phyloP scores from a whole-genome alignment of 2,888 invertebrate species.

The Zeuzera pyrina region DNA sequence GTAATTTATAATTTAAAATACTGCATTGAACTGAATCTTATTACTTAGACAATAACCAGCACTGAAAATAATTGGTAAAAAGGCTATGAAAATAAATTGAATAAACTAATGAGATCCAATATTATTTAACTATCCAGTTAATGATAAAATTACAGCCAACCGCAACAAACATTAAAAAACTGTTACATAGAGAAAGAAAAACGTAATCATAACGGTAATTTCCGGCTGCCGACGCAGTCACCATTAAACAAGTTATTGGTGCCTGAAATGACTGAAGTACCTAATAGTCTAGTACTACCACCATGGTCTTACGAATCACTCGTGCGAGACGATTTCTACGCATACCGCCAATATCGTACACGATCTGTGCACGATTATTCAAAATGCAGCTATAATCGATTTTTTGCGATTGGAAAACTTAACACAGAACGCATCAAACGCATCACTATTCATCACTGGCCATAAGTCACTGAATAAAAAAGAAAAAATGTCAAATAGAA shows the following conservation, averaged over 20 bases:
- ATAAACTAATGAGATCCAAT: too few species aligned
- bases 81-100: too few species aligned
- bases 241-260: slow-evolving; percentile 45
- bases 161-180: too few species aligned
- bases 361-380: slow-evolving; percentile 4
- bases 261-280: slow-evolving; percentile 50
- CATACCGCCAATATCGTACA: slow-evolving; percentile 32
- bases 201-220: slow-evolving; percentile 32
- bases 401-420: too few species aligned
- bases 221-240: slow-evolving; percentile 40
- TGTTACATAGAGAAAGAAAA: slow-evolving; percentile 5
- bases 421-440: too few species aligned
- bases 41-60: too few species aligned
- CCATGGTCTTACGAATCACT: slow-evolving; percentile 35
- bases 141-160: too few species aligned
- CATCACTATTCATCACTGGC: too few species aligned
- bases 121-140: too few species aligned
- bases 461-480: slow-evolving; percentile 6
- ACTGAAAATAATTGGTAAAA: too few species aligned
- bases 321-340: slow-evolving; percentile 53
- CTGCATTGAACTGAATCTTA: too few species aligned
- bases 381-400: slow-evolving; percentile 4
- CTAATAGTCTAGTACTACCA: slow-evolving; percentile 41
- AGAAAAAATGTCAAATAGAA: slow-evolving; percentile 13
- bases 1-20: too few species aligned